These are phyloP conservation scores for Siphamia tubifer DNA, from an alignment of 2,113 vertebrate species.

Conservation along the genomic window DNA sequence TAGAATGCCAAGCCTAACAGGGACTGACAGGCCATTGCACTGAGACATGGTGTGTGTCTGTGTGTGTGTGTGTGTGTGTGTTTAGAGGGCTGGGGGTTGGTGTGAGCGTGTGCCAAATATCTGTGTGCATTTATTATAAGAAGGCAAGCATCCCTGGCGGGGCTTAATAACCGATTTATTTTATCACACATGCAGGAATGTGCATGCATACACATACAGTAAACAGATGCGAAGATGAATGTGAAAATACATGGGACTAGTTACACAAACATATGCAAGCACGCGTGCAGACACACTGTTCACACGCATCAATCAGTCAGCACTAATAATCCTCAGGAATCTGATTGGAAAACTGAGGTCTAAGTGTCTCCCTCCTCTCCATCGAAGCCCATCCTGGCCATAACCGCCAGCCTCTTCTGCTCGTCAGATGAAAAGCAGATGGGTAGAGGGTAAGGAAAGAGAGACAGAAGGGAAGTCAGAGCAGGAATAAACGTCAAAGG, in stretches of 20 bases:
- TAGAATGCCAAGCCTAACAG: constrained; percentile 76
- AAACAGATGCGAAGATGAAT: constrained; percentile 22
- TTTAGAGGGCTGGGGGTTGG: constrained; percentile 17
- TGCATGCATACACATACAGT: not conserved
- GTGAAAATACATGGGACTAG: constrained; percentile 7
- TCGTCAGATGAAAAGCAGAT: constrained; percentile 72
- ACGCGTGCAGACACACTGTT: not conserved
- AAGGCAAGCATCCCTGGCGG: constrained; percentile 60
- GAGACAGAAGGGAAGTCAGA: constrained; percentile 28
- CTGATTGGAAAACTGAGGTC: constrained; percentile 32
- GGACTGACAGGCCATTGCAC: constrained; percentile 69
- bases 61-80: constrained; percentile 41
- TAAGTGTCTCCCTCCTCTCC: constrained; percentile 1
- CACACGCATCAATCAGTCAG: constrained; percentile 34
- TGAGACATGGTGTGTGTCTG: constrained; percentile 48
- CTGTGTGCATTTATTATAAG: constrained; percentile 69
- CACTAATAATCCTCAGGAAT: constrained; percentile 39
- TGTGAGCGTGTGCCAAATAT: constrained; percentile 66
- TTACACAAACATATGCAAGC: not conserved
- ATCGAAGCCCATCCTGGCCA: constrained; percentile 23
- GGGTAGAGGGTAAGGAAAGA: constrained; percentile 31
- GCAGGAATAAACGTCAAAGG: constrained; percentile 68
- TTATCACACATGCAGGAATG: constrained; percentile 67
- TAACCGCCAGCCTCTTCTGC: constrained; percentile 35
- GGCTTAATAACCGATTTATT: constrained; percentile 58